A percentile compares a stretch with the other conserved stretches of the same genome.
These are phyloP conservation scores for Chrysolina oricalcia DNA, from an alignment of 2,888 invertebrate species.

Conservation along the genomic window DNA sequence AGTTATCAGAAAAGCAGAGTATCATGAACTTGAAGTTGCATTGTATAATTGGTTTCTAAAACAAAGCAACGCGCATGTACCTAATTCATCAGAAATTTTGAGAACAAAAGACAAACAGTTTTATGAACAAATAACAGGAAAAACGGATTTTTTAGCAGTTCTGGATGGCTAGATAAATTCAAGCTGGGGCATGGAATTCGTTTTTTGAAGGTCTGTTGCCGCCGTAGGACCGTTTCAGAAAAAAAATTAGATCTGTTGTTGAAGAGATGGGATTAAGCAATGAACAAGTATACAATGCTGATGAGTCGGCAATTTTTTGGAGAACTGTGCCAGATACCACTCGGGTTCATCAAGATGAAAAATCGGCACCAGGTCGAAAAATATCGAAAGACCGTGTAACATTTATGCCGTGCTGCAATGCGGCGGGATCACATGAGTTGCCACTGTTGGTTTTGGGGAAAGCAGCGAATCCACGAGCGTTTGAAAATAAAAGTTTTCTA, in stretches of 20 bases:
- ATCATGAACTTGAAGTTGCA: no score
- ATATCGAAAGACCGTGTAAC: background rate
- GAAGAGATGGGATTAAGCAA: no score
- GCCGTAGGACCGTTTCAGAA: no score
- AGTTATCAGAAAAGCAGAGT: no score
- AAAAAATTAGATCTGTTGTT: no score
- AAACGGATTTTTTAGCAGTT: background rate
- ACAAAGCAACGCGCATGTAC: no score
- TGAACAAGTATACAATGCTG: conserved; percentile 35
- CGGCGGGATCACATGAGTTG: background rate
- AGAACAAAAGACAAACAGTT: background rate
- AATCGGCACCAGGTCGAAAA: background rate
- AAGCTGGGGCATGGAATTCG: no score
- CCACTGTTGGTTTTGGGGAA: background rate
- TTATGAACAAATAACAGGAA: background rate
- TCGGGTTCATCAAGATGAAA: no score
- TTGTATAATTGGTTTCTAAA: no score
- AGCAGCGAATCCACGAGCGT: background rate
- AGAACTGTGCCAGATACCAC: background rate
- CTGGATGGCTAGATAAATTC: background rate
- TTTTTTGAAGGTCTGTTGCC: no score
- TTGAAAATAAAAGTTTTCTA: no score
- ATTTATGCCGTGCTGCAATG: background rate
- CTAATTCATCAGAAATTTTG: background rate
- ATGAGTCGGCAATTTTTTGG: conserved; percentile 44